These are phyloP conservation scores for Pipistrellus pygmaeus DNA, from an alignment of 2,797 vertebrate genomes.

Conservation along the genomic window DNA sequence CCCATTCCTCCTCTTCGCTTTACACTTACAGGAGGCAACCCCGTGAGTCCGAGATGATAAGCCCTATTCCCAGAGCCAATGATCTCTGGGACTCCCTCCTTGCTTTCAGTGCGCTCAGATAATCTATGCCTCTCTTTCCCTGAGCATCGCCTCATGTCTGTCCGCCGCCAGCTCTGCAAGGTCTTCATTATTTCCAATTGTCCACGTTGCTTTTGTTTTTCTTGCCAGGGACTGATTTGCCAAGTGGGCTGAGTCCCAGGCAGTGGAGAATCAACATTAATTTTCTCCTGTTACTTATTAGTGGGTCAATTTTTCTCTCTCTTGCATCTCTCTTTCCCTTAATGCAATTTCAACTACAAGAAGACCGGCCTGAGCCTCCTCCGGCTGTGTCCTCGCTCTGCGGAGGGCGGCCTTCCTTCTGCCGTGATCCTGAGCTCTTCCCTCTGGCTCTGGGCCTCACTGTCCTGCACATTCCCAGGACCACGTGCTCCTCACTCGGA, in stretches of 20 bases:
- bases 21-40: too few relatives aligned
- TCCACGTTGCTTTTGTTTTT: neutral
- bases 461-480: neutral
- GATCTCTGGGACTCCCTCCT: neutral
- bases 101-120: neutral
- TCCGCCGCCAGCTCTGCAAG: neutral
- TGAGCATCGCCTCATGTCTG: too few relatives aligned
- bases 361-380: neutral
- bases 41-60: neutral
- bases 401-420: slow-evolving; percentile 16
- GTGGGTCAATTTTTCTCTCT: slow-evolving; percentile 48
- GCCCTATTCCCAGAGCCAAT: neutral
- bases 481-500: neutral
- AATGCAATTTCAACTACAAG: slow-evolving; percentile 51
- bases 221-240: neutral
- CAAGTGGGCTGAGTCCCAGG: neutral
- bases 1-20: too few relatives aligned
- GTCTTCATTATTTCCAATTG: neutral
- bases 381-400: neutral
- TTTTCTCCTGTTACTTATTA: slow-evolving; percentile 55
- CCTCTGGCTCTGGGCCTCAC: neutral
- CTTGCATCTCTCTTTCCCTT: slow-evolving; percentile 51
- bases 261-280: slow-evolving; percentile 15
- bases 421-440: slow-evolving; percentile 7
- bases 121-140: neutral